Base-by-base conservation (phyloP, 2,113 vertebrate genomes). In the Terrapene triunguis region DNA sequence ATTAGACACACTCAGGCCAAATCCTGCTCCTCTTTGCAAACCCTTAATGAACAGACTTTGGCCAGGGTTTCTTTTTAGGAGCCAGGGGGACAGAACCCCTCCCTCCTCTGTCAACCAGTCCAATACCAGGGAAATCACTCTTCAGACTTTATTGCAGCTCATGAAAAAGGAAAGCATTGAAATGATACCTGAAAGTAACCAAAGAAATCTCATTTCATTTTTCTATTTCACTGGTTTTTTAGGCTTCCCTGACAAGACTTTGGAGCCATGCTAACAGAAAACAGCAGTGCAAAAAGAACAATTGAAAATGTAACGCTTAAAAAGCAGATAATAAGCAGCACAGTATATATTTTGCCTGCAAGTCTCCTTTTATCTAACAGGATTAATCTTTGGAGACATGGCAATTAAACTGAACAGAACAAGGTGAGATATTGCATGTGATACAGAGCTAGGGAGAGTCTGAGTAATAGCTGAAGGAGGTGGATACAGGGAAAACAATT, bases 201-300 rank as follows among this genome's bases (percentile, higher is more conserved):
- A 90, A 35, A 92, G 90, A 85, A 96, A 90, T 65, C 24, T 93
- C 78, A 12, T 89, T 87, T 42, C 76, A 25, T 89, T 94, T 78
- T 81, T 50, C 48, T 80, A 14, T n/a, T 81, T 51, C 27, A 17
- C 84, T 21, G 76, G 79, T 42, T 51, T 48, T 59, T 44, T 80
- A 91, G 80, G 13, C 32, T 85, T 85, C 93, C 82, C 88, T 1
- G 3, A 29, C 19, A 72, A 42, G 76, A 21, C 38, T 81, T 35
- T 83, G 80, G n/a, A 85, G 82, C 57, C 78, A 59, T 87, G 5
- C 6, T n/a, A 74, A 84, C 69, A 53, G 53, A 62, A 38, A 54
- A 69, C 29, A 50, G 48, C 24, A 27, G 3, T 0, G 3, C 42
- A 42, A 90, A n/a, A 29, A 79, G n/a, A 21, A 86, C 19, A 32